Conservation (phyloP, 2,888 invertebrate genomes). For the Coecobrya sp. region DNA sequence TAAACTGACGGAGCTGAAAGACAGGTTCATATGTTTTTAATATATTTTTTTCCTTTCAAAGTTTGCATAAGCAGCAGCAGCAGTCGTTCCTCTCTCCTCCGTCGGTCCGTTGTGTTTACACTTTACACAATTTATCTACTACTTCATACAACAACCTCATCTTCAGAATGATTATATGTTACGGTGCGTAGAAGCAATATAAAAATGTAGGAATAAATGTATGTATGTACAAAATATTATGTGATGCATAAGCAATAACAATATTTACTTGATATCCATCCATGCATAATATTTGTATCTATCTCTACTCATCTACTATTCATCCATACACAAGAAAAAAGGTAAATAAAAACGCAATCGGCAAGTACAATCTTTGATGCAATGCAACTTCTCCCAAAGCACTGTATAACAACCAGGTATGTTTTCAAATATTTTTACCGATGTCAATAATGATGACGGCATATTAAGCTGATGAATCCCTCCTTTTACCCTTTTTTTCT, state of each 20-base stretch:
- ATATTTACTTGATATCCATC: conserved; percentile 28
- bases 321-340: too few species aligned
- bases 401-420: not conserved
- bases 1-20: conserved; percentile 44
- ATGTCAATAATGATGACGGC: conserved; percentile 4
- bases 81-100: not conserved
- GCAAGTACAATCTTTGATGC: not conserved
- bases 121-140: not conserved
- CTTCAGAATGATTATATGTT: not conserved
- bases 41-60: conserved; percentile 20
- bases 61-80: not conserved
- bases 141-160: not conserved
- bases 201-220: too few species aligned
- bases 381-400: not conserved
- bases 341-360: conserved; percentile 21
- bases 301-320: not conserved
- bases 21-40: conserved; percentile 66
- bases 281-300: conserved; percentile 19
- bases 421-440: not conserved
- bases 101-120: conserved; percentile 30
- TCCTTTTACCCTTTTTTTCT: not conserved
- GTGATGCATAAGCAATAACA: conserved; percentile 24
- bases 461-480: conserved; percentile 24
- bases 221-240: not conserved
- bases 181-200: conserved; percentile 1